A percentile compares a stretch with the other conserved stretches of the same genome.
These are phyloP conservation scores for Chorisops tibialis DNA, from an alignment of 2,888 invertebrate genomes.

Conservation along the genomic window DNA sequence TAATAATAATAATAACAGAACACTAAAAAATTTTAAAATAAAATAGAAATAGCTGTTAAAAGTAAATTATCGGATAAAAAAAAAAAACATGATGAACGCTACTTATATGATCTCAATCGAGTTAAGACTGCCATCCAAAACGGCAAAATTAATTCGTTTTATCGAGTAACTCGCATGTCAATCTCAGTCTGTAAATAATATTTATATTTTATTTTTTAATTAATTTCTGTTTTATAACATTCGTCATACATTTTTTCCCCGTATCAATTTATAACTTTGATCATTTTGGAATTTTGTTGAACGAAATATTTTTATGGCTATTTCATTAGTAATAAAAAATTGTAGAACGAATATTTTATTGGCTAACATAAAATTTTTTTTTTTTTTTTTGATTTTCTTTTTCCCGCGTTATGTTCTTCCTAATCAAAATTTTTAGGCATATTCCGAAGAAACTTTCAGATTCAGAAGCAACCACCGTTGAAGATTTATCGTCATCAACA, in stretches of 20 bases:
- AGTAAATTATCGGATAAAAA: too few species aligned
- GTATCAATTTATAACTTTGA: too few species aligned
- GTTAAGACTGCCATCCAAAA: background rate
- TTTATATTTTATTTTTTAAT: constrained; percentile 1
- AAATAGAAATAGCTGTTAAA: too few species aligned
- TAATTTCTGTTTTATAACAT: too few species aligned
- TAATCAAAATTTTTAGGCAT: constrained; percentile 39
- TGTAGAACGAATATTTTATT: too few species aligned
- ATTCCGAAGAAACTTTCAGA: constrained; percentile 38
- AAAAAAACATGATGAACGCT: too few species aligned
- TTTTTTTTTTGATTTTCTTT: background rate
- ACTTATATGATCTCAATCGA: constrained; percentile 15
- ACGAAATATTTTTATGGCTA: too few species aligned
- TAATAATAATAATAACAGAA: too few species aligned
- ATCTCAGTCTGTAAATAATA: constrained; percentile 6
- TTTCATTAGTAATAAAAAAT: too few species aligned
- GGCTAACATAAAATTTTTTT: background rate
- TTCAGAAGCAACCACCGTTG: constrained; percentile 42
- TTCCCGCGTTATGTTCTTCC: background rate
- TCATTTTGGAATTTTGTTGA: too few species aligned
- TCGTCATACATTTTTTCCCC: too few species aligned
- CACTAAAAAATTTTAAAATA: too few species aligned
- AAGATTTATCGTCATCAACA: constrained; percentile 34
- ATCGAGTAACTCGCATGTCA: constrained; percentile 18
- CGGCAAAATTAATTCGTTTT: constrained; percentile 5